phyloP scores from a whole-genome alignment of 2,888 invertebrate genomes.

The Chironomus tentans region DNA sequence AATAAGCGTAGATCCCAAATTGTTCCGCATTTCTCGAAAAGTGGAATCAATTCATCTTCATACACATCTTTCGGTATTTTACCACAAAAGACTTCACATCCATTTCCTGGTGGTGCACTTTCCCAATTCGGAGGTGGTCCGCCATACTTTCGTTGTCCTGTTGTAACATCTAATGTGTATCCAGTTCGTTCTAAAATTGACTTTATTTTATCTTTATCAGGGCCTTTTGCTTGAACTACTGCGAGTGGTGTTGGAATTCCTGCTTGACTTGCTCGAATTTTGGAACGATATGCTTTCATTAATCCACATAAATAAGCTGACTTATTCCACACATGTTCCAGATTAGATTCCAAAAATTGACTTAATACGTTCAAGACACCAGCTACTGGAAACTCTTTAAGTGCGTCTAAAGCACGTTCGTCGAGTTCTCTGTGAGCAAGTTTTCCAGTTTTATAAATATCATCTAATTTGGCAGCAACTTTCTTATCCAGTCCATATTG shows the following conservation, averaged over 20 bases:
- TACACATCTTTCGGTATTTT: constrained; percentile 99
- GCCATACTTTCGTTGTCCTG: constrained; percentile 97
- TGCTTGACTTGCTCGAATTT: constrained; percentile 67
- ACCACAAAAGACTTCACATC: constrained; percentile 98
- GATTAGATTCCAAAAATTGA: constrained; percentile 95
- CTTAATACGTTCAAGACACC: constrained; percentile 89
- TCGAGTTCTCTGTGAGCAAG: constrained; percentile 94
- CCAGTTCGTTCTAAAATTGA: constrained; percentile 92
- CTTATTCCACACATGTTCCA: constrained; percentile 99
- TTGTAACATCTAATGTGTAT: constrained; percentile 95
- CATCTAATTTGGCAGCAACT: constrained; percentile 90
- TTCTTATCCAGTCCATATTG: constrained; percentile 92
- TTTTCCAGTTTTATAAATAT: constrained; percentile 97
- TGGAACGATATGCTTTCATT: constrained; percentile 92
- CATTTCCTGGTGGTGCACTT: constrained; percentile 81
- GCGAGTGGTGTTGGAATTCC: constrained; percentile 53
- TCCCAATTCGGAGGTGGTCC: constrained; percentile 98
- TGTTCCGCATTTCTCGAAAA: constrained; percentile 93
- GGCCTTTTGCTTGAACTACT: constrained; percentile 73
- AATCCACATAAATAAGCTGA: constrained; percentile 98
- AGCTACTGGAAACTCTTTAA: constrained; percentile 95
- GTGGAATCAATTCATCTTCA: constrained; percentile 95
- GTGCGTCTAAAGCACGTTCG: constrained; percentile 94
- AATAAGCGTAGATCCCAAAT: constrained; percentile 98
- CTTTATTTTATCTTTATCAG: constrained; percentile 95